Evolutionary conservation across 2,888 invertebrate species (phyloP).

Genomic region (Chymomyza caudatula): DNA sequence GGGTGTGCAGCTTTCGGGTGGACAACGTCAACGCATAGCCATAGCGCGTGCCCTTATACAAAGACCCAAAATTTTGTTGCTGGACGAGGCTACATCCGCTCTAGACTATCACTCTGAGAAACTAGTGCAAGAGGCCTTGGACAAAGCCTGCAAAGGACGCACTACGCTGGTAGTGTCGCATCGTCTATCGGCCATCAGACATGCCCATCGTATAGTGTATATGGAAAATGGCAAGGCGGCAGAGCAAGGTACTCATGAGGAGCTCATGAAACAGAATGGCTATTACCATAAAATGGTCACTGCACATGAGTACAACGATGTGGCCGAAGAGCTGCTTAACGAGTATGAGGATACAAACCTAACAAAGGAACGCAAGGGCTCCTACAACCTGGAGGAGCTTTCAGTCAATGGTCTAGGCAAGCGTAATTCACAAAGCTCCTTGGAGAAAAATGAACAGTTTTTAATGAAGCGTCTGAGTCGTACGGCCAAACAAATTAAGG

Average conservation of each 20-base stretch:
- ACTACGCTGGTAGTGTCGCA: constrained; percentile 88
- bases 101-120: constrained; percentile 88
- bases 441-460: constrained; percentile 52
- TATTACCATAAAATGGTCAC: constrained; percentile 84
- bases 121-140: constrained; percentile 87
- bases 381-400: constrained; percentile 35
- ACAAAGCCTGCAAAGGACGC: constrained; percentile 85
- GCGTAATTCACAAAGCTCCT: constrained; percentile 31
- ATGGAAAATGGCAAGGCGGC: constrained; percentile 84
- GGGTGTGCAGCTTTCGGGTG: constrained; percentile 88
- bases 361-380: constrained; percentile 43
- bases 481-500: not conserved
- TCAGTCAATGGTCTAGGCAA: not conserved
- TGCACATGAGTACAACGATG: constrained; percentile 58
- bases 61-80: constrained; percentile 84
- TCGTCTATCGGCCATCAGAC: constrained; percentile 84
- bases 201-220: constrained; percentile 84
- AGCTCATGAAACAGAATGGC: constrained; percentile 82
- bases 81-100: constrained; percentile 91
- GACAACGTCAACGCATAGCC: constrained; percentile 88
- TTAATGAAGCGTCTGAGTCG: constrained; percentile 41
- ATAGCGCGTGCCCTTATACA: constrained; percentile 89
- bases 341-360: constrained; percentile 33
- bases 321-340: constrained; percentile 51
- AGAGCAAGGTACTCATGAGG: constrained; percentile 86